These are phyloP conservation scores for Dioctria rufipes DNA, from an alignment of 2,888 invertebrate genomes.

Conservation along the genomic window DNA sequence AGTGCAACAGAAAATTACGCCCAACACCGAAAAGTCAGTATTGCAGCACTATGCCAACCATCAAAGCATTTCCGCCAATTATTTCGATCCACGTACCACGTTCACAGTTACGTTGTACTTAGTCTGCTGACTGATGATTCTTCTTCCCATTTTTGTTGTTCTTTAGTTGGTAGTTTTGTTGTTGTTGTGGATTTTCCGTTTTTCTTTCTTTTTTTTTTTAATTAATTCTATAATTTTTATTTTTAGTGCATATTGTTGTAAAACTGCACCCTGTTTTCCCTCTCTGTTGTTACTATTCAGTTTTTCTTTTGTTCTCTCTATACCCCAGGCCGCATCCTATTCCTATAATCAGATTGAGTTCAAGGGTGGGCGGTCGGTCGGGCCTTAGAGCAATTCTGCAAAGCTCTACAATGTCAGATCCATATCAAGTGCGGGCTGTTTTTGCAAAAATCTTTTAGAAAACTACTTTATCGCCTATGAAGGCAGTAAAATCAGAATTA, in stretches of 20 bases:
- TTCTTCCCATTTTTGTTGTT: not conserved
- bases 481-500: not conserved
- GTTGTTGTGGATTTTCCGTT: not conserved
- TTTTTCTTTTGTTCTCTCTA: not conserved
- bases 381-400: not conserved
- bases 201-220: not conserved
- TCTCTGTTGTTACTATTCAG: not conserved
- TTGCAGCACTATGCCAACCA: constrained; percentile 36
- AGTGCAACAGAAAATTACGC: constrained; percentile 30
- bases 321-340: constrained; percentile 7
- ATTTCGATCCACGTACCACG: constrained; percentile 37
- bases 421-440: not conserved
- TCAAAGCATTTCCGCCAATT: constrained; percentile 57
- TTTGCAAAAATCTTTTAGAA: no score
- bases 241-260: not conserved
- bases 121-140: not conserved
- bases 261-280: not conserved
- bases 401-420: constrained; percentile 16
- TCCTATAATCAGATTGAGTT: constrained; percentile 18
- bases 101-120: not conserved
- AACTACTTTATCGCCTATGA: no score
- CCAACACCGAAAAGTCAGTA: constrained; percentile 43
- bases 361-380: constrained; percentile 12
- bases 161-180: not conserved
- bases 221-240: not conserved